Evolutionary conservation across 2,888 invertebrate species (phyloP), one percentile per base, ranked within the genome.

Genomic region (Carabus problematicus): DNA sequence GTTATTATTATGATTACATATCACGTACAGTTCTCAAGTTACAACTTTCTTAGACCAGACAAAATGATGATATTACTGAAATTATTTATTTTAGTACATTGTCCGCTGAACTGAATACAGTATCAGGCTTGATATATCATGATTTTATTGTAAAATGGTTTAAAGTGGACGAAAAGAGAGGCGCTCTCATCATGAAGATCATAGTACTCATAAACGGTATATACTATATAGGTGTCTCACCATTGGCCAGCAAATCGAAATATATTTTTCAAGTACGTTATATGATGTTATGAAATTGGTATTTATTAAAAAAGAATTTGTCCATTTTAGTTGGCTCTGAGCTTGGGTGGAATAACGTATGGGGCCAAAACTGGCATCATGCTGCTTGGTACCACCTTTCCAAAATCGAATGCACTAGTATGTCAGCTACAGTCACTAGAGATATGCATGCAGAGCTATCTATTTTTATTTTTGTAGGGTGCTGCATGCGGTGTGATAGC

Each of bases 351-450:
- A 12, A 14, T 62, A 9, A 69, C 69, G n/a, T 69, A 69, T 39
- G 69, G 69, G 9, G 45, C 69, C 29, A 69, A 69, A 69, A 16
- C 52, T 7, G 69, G 69, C 16, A 18, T 62, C n/a, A 39, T 61
- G n/a, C 6, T 69, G 11, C 42, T 69, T n/a, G 69, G 62, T 55
- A 62, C 69, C 1, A 40, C 29, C 2, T 69, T 69, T 55, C 55
- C 62, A 14, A 61, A 54, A 62, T 14, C 55, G 3, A 69, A 69
- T 45, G 54, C 69, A 1, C 39, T 54, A 14, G 69, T 69, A 62
- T 55, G 29, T 6, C 6, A 29, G 29, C 6, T 29, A 3, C 6
- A 29, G 29, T 29, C 29, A 29, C 29, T 29, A 29, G 29, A n/a
- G n/a, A 29, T 29, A 29, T 29, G 29, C 2, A 6, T 29, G 6